Conservation (phyloP, 2,797 vertebrate genomes). For the Lepus townsendii region DNA sequence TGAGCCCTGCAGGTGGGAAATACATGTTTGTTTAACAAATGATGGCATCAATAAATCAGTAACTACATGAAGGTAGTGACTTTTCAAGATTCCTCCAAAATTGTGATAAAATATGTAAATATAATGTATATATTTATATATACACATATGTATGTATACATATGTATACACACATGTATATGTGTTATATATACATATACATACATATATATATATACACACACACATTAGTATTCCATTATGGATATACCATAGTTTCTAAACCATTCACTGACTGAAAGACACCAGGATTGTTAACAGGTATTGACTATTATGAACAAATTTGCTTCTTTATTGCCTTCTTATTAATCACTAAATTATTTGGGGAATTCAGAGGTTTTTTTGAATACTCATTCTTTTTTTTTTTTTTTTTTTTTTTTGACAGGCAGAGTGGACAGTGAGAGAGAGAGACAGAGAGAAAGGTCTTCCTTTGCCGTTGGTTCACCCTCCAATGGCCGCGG, state of each 20-base stretch:
- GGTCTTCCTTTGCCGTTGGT: too few species aligned
- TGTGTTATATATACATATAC: too few species aligned
- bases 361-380: not conserved
- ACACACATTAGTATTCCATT: not conserved
- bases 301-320: not conserved
- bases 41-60: not conserved
- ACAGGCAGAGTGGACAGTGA: too few species aligned
- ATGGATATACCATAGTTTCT: not conserved
- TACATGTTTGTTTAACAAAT: constrained; percentile 13
- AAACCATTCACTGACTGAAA: not conserved
- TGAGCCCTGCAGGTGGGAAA: not conserved
- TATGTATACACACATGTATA: too few species aligned
- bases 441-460: too few species aligned
- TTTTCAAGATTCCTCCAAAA: not conserved
- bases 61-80: not conserved
- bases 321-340: not conserved
- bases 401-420: too few species aligned
- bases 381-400: not conserved
- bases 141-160: too few species aligned
- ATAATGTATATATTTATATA: too few species aligned
- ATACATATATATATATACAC: too few species aligned
- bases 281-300: not conserved
- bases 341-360: not conserved
- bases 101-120: not conserved
- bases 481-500: too few species aligned